Conservation (phyloP, 2,113 vertebrate genomes). For the Cromileptes altivelis region DNA sequence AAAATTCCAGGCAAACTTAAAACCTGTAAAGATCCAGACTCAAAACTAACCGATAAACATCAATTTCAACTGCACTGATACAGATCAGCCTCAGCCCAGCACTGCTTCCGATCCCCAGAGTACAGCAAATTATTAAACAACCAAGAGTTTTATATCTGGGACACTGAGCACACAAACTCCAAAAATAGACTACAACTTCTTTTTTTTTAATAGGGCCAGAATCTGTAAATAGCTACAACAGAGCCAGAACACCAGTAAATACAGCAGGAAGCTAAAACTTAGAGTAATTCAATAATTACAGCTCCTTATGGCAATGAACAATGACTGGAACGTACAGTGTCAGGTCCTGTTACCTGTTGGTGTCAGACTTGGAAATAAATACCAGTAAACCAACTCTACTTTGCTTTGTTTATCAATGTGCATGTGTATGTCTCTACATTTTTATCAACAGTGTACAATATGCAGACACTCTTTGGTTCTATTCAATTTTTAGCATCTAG, state of each 20-base stretch:
- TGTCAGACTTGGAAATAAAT: neutral
- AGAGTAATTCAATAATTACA: neutral
- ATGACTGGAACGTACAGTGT: neutral
- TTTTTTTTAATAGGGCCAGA: neutral
- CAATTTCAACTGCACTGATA: constrained; percentile 10
- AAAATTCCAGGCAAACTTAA: neutral
- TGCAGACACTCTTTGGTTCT: neutral
- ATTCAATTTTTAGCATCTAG: neutral
- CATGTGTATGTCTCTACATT: neutral
- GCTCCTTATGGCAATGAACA: neutral
- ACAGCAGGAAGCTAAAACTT: neutral
- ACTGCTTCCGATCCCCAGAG: neutral
- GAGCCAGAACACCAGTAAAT: neutral
- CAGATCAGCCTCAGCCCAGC: constrained; percentile 12
- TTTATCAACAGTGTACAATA: neutral
- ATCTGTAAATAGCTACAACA: neutral
- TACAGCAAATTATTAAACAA: constrained; percentile 23
- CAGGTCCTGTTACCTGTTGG: neutral
- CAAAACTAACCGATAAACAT: constrained; percentile 11
- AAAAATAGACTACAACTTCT: neutral
- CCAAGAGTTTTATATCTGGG: constrained; percentile 27
- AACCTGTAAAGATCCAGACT: neutral
- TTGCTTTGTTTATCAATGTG: neutral
- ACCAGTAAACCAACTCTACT: neutral
- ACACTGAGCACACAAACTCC: neutral